Percentiles rank a stretch among this genome's conserved stretches.
Evolutionary conservation across 2,797 vertebrate species (phyloP).

Genomic region (Mustela erminea): DNA sequence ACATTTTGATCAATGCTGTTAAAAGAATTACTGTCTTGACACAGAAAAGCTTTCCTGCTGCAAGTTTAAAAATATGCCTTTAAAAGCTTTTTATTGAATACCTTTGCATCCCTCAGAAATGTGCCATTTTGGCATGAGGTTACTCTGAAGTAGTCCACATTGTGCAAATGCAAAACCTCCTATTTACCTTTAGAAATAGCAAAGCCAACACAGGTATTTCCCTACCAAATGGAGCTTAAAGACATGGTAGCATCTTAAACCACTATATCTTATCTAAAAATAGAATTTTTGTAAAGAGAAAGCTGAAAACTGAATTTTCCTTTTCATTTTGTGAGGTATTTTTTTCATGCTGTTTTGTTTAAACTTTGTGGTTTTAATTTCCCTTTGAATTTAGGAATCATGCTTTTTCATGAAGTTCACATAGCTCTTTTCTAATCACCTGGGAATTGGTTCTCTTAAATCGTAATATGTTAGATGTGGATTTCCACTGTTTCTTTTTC

Average conservation of each 20-base stretch:
- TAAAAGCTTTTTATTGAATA: constrained; percentile 97
- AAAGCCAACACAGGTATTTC: constrained; percentile 81
- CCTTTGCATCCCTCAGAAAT: constrained; percentile 94
- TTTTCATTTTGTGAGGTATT: constrained; percentile 84
- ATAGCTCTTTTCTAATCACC: constrained; percentile 70
- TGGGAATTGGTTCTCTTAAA: constrained; percentile 63
- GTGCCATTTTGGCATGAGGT: constrained; percentile 91
- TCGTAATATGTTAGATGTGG: constrained; percentile 15
- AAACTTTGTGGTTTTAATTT: constrained; percentile 80
- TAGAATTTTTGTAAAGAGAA: constrained; percentile 79
- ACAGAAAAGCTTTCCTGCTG: constrained; percentile 98
- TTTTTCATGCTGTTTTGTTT: constrained; percentile 78
- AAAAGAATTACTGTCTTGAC: constrained; percentile 98
- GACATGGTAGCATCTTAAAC: constrained; percentile 80
- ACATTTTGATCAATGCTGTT: constrained; percentile 98
- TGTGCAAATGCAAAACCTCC: constrained; percentile 86
- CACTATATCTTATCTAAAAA: constrained; percentile 84
- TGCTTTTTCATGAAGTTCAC: constrained; percentile 60
- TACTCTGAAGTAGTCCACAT: constrained; percentile 86
- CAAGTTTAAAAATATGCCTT: constrained; percentile 94
- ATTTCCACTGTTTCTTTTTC: constrained; percentile 67
- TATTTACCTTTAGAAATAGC: constrained; percentile 85
- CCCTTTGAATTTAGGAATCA: constrained; percentile 79
- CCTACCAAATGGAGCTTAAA: constrained; percentile 81
- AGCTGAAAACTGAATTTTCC: constrained; percentile 79